These are phyloP conservation scores for Eumaeus atala DNA, from an alignment of 1,140 invertebrate species.

Conservation along the genomic window DNA sequence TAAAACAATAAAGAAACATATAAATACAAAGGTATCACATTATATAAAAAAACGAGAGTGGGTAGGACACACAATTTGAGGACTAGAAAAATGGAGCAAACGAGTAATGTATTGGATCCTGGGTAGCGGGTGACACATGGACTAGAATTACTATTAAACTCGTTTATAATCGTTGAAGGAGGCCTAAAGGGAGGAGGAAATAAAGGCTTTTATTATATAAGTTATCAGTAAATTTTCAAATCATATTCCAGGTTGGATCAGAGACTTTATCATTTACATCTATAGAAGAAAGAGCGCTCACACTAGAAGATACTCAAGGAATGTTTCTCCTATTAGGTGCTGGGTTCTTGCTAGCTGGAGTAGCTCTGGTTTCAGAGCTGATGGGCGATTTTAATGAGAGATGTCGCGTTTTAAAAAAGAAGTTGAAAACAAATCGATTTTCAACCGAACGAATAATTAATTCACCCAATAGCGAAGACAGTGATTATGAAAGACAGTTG, in stretches of 20 bases:
- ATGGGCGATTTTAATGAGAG: conserved; percentile 78
- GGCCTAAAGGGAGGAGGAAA: too few relatives aligned
- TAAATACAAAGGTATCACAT: too few relatives aligned
- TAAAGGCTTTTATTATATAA: too few relatives aligned
- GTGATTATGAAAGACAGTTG: conserved; percentile 19
- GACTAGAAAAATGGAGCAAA: too few relatives aligned
- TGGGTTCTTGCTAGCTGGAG: conserved; percentile 77
- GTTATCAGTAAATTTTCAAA: too few relatives aligned
- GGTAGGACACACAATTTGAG: too few relatives aligned
- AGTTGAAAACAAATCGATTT: conserved; percentile 21
- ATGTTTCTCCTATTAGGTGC: conserved; percentile 83
- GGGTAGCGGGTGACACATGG: too few relatives aligned
- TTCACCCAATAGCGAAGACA: conserved; percentile 23
- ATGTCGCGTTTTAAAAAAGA: conserved; percentile 53
- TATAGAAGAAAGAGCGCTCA: conserved; percentile 80
- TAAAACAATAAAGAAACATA: too few relatives aligned
- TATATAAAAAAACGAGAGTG: too few relatives aligned
- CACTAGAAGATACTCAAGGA: conserved; percentile 83
- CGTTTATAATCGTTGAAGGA: too few relatives aligned
- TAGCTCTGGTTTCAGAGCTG: conserved; percentile 76
- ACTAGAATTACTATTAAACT: too few relatives aligned
- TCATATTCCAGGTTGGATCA: conserved; percentile 32
- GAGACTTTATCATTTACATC: conserved; percentile 46
- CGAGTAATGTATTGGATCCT: too few relatives aligned
- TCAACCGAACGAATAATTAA: conserved; percentile 30